phyloP scores from a whole-genome alignment of 2,113 vertebrate species.

The Parotia lawesii region DNA sequence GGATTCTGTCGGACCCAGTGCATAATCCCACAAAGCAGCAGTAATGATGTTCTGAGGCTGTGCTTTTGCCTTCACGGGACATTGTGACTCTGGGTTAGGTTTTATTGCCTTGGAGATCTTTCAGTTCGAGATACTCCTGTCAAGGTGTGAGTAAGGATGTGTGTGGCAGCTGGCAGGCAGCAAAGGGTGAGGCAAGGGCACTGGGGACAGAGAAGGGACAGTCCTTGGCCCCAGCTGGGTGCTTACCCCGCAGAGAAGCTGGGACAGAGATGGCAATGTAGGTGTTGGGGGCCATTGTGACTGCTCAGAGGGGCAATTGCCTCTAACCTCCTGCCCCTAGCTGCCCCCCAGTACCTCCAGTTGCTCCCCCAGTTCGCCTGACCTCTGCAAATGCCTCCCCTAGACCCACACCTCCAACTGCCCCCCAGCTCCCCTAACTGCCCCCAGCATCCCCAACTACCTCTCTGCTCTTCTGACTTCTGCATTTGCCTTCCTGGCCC shows the following conservation, averaged over 20 bases:
- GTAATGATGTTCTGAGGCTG: background rate
- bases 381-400: background rate
- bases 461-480: background rate
- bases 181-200: fast-evolving
- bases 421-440: background rate
- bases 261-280: background rate
- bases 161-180: fast-evolving
- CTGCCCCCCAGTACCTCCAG: background rate
- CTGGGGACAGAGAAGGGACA: background rate
- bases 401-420: background rate
- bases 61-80: background rate
- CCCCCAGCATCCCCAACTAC: background rate
- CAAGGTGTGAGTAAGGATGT: background rate
- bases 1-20: background rate
- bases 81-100: background rate
- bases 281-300: background rate
- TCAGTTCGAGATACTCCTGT: background rate
- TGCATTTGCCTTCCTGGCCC: background rate
- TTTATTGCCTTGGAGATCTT: background rate
- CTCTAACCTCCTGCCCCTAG: background rate
- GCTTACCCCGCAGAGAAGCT: background rate
- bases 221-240: too few species aligned
- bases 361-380: background rate
- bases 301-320: fast-evolving
- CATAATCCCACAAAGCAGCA: background rate